These are phyloP conservation scores for Orthochromis malagaraziensis DNA, from an alignment of 2,113 vertebrate species.

Conservation along the genomic window DNA sequence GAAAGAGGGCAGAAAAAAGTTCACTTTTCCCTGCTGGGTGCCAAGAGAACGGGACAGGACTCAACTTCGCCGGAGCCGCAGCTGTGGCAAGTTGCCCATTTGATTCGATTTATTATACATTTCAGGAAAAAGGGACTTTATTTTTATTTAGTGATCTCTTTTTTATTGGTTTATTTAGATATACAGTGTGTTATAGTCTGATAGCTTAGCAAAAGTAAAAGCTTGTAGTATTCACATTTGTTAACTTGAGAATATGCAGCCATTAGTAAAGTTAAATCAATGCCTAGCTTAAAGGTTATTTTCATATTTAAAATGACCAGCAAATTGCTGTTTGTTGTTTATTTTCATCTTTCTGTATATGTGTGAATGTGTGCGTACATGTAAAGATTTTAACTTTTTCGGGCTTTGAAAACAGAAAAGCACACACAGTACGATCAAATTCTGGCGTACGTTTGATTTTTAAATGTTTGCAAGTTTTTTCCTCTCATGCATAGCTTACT, in stretches of 20 bases:
- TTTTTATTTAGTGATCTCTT: not conserved
- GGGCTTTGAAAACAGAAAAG: not conserved
- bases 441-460: not conserved
- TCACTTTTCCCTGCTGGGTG: conserved; percentile 80
- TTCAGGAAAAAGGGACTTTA: not conserved
- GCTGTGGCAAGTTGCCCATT: conserved; percentile 86
- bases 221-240: not conserved
- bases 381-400: not conserved
- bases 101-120: conserved; percentile 44
- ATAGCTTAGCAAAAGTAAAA: not conserved
- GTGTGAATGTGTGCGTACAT: not conserved
- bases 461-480: not conserved
- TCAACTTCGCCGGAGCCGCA: conserved; percentile 76
- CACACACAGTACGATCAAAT: not conserved
- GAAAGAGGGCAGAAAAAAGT: conserved; percentile 83
- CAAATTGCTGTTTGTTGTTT: not conserved
- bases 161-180: not conserved
- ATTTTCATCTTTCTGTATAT: not conserved
- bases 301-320: not conserved
- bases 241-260: not conserved
- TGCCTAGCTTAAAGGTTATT: not conserved
- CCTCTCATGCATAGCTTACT: conserved; percentile 22
- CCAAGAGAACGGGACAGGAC: conserved; percentile 78
- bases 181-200: not conserved
- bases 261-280: not conserved